Conservation (phyloP, 2,113 vertebrate genomes). For the Dasypus novemcinctus region DNA sequence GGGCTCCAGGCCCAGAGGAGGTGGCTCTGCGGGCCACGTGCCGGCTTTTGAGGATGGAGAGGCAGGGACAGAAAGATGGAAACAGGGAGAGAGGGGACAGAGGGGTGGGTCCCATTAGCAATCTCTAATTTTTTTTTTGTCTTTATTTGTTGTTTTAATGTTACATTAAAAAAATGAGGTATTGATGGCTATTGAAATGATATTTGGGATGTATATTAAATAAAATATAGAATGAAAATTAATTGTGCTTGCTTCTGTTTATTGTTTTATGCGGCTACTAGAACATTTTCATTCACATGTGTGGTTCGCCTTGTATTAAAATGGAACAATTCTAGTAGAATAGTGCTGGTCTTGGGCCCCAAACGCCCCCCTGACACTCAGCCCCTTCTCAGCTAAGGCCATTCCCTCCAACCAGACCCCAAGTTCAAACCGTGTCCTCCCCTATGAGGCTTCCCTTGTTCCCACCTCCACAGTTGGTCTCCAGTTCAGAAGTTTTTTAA, state of each 20-base stretch:
- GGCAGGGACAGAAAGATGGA: too few relatives aligned
- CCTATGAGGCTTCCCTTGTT: accelerated
- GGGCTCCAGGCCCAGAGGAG: too few relatives aligned
- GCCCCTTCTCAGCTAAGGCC: neutral
- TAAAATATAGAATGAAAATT: neutral
- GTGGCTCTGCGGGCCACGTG: too few relatives aligned
- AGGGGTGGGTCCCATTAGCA: too few relatives aligned
- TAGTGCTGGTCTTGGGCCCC: accelerated
- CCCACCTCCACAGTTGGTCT: neutral
- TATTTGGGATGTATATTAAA: neutral
- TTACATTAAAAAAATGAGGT: too few relatives aligned
- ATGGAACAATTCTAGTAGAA: neutral
- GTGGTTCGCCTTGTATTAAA: neutral
- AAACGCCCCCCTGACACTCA: neutral
- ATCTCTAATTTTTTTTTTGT: too few relatives aligned
- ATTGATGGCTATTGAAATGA: too few relatives aligned
- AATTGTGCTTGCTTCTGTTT: neutral
- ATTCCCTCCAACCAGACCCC: neutral
- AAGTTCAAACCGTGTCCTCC: neutral
- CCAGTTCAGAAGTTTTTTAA: neutral
- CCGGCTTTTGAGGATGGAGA: too few relatives aligned
- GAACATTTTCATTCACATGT: accelerated
- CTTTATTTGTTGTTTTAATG: too few relatives aligned
- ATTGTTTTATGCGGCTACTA: neutral
- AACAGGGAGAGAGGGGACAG: too few relatives aligned